These are phyloP conservation scores for Lasioglossum malachurum DNA, from an alignment of 2,888 invertebrate species.

Conservation along the genomic window DNA sequence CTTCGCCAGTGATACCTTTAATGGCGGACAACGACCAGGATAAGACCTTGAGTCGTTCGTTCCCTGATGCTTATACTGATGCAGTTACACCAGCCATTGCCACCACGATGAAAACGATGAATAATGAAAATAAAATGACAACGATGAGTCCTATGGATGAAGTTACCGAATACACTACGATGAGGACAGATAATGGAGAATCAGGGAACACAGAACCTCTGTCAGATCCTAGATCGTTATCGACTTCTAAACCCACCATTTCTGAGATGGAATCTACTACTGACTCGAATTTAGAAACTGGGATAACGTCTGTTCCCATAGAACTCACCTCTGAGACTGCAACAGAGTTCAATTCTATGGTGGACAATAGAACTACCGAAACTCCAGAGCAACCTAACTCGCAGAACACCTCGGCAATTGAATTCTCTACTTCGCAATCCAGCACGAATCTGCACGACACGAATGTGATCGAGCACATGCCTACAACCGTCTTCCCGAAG, in stretches of 20 bases:
- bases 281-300: neutral
- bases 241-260: neutral
- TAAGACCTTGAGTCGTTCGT: neutral
- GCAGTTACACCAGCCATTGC: neutral
- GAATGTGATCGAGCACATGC: slow-evolving; percentile 73
- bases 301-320: neutral
- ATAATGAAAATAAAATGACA: slow-evolving; percentile 18
- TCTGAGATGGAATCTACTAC: slow-evolving; percentile 6
- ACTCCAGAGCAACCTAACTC: slow-evolving; percentile 18
- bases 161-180: slow-evolving; percentile 2
- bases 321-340: slow-evolving; percentile 14
- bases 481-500: slow-evolving; percentile 71
- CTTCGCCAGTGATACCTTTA: slow-evolving; percentile 73
- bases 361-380: slow-evolving; percentile 26
- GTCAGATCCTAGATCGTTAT: slow-evolving; percentile 1
- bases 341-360: slow-evolving; percentile 32
- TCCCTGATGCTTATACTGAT: neutral
- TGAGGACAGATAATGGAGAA: neutral
- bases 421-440: neutral
- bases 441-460: slow-evolving; percentile 16
- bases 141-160: slow-evolving; percentile 27
- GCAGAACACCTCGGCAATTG: slow-evolving; percentile 6
- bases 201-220: neutral
- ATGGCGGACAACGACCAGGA: slow-evolving; percentile 25
- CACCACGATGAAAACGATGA: neutral